A percentile compares a stretch with the other conserved stretches of the same genome.
Conservation (phyloP, 2,888 invertebrate genomes). For the Saturnia pavonia region DNA sequence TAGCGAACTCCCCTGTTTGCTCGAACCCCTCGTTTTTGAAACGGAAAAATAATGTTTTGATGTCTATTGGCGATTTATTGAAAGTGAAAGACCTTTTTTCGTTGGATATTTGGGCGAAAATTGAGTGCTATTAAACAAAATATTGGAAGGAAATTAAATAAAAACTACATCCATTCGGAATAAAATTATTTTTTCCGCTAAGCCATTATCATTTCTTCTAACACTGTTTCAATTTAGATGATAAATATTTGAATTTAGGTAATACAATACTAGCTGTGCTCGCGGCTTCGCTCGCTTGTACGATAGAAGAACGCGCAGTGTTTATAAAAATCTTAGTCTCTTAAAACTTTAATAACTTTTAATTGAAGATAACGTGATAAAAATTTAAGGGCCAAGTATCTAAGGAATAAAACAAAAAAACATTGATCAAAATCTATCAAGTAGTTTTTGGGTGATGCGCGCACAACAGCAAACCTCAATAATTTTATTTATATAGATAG, state of each 20-base stretch:
- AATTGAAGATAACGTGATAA: too few relatives aligned
- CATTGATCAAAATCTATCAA: too few relatives aligned
- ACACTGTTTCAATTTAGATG: slow-evolving; percentile 10
- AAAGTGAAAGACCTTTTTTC: slow-evolving; percentile 54
- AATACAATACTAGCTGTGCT: too few relatives aligned
- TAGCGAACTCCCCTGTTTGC: slow-evolving; percentile 47
- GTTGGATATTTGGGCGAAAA: slow-evolving; percentile 40
- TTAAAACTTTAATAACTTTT: too few relatives aligned
- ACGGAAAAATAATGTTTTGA: slow-evolving; percentile 58
- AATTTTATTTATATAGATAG: too few relatives aligned
- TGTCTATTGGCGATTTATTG: slow-evolving; percentile 61
- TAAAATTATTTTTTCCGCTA: slow-evolving; percentile 18
- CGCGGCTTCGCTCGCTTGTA: too few relatives aligned
- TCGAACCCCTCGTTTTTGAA: slow-evolving; percentile 52
- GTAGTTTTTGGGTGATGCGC: too few relatives aligned
- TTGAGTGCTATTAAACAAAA: slow-evolving; percentile 40
- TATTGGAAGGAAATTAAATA: slow-evolving; percentile 25
- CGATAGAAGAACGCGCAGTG: too few relatives aligned
- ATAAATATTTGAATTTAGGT: slow-evolving; percentile 5
- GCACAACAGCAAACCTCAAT: too few relatives aligned
- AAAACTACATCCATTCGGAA: slow-evolving; percentile 20
- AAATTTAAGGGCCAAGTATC: too few relatives aligned
- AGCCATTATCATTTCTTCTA: neutral
- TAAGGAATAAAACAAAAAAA: too few relatives aligned
- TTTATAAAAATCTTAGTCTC: too few relatives aligned